phyloP scores from a whole-genome alignment of 2,888 invertebrate genomes.

The Yponomeuta sedellus region DNA sequence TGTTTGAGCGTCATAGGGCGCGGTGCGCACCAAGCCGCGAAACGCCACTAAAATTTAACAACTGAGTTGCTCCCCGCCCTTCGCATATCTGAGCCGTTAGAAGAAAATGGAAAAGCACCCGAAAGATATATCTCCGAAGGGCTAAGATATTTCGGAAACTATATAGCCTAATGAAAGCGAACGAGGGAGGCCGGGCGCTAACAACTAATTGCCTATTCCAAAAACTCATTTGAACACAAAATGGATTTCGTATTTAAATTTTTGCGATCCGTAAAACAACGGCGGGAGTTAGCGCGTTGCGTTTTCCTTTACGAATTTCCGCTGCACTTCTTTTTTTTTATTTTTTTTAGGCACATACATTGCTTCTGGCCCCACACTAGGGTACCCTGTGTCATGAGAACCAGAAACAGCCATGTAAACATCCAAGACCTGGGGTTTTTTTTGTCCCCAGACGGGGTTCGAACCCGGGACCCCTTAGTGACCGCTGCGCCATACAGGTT shows the following conservation, averaged over 20 bases:
- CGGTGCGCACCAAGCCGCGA: slow-evolving; percentile 47
- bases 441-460: too few relatives aligned
- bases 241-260: slow-evolving; percentile 77
- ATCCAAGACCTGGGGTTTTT: too few relatives aligned
- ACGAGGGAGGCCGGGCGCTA: slow-evolving; percentile 74
- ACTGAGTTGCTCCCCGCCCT: slow-evolving; percentile 49
- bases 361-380: too few relatives aligned
- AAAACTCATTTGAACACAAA: slow-evolving; percentile 77
- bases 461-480: too few relatives aligned
- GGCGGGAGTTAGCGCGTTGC: slow-evolving; percentile 66
- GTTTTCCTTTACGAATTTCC: slow-evolving; percentile 37
- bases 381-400: too few relatives aligned
- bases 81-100: slow-evolving; percentile 53
- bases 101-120: slow-evolving; percentile 68
- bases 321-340: neutral
- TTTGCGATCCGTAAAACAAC: slow-evolving; percentile 71
- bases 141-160: slow-evolving; percentile 73
- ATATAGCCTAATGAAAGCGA: slow-evolving; percentile 76
- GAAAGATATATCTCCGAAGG: slow-evolving; percentile 70
- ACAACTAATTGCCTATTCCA: slow-evolving; percentile 76
- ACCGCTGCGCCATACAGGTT: too few relatives aligned
- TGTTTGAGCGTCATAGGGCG: slow-evolving; percentile 3
- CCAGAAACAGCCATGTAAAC: too few relatives aligned
- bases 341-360: too few relatives aligned
- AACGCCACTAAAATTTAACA: slow-evolving; percentile 63